Evolutionary conservation across 2,888 invertebrate species (phyloP).

Genomic region (Smittia aterrima): DNA sequence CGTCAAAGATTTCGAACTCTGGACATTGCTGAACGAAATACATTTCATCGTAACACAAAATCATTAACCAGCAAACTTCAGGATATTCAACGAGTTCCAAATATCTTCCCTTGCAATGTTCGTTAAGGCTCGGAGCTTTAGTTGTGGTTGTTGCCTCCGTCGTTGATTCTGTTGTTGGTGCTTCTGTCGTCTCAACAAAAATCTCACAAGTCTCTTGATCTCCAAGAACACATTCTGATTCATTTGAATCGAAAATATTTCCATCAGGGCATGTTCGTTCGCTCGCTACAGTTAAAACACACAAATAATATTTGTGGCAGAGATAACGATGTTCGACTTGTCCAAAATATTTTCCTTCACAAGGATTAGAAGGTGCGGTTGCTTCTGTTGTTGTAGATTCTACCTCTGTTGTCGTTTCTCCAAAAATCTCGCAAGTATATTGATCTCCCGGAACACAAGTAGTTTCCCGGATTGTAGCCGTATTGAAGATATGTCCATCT

Average conservation of each 20-base stretch:
- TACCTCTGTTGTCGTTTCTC: neutral
- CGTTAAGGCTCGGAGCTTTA: neutral
- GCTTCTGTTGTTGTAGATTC: no score
- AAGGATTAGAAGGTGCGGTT: no score
- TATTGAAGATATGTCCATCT: no score
- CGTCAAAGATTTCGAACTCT: neutral
- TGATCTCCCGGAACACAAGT: no score
- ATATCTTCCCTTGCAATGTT: neutral
- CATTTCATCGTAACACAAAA: neutral
- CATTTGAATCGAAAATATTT: neutral
- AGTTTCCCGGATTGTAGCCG: no score
- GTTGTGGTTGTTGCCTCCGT: neutral
- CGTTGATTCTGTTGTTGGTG: neutral
- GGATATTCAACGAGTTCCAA: neutral
- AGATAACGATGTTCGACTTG: neutral
- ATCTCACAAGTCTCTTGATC: neutral
- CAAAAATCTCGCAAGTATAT: no score
- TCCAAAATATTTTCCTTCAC: neutral
- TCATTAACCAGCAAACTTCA: neutral
- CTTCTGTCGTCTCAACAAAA: neutral
- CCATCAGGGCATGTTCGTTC: neutral
- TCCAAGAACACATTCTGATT: neutral
- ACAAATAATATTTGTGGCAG: neutral
- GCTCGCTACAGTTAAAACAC: neutral
- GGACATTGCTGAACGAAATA: neutral